Evolutionary conservation across 2,888 invertebrate genomes (phyloP), one percentile per base, ranked within the genome.

Genomic region (Leptinotarsa peninsularis): DNA sequence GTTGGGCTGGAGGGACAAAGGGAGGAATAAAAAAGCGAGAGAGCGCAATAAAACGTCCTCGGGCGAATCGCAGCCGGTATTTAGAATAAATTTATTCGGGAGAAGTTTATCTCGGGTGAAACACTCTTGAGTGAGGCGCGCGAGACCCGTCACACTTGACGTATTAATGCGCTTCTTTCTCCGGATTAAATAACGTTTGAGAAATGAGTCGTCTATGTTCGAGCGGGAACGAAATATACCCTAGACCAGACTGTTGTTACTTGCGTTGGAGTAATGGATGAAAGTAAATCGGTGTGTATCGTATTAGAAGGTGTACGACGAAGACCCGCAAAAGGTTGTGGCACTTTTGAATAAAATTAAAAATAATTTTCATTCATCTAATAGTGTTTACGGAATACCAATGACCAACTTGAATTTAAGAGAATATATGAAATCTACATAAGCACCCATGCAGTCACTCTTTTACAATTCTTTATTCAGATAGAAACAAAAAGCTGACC

Each of bases 81-180:
- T 80, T 78, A 80, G 75, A 80, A 80, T 80, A 78, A 74, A 72
- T 72, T 66, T 52, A 72, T 72, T 75, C 75, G 72, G 72, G 54
- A 67, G 63, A 72, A 67, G 74, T 79, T 80, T 81, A 81, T 80
- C 80, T 77, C 75, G 52, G 69, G 71, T 68, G 77, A 71, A 72
- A 78, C 78, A 79, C 77, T 80, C 78, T 33, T 68, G 66, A 75
- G 58, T 74, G 78, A 78, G 67, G 76, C 74, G 75, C 77, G 78
- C 74, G 73, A 80, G 76, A 71, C 78, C 80, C 79, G 81, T 82
- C 81, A 80, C 81, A 79, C 77, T 80, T 80, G 81, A 81, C 81
- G 80, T 80, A 81, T 81, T 80, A 80, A 81, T 80, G 81, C 80
- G 73, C 80, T 80, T 79, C 80, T 80, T 81, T 77, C 75, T 52